Conservation (phyloP, 2,797 vertebrate species). For the Bovichtus variegatus region DNA sequence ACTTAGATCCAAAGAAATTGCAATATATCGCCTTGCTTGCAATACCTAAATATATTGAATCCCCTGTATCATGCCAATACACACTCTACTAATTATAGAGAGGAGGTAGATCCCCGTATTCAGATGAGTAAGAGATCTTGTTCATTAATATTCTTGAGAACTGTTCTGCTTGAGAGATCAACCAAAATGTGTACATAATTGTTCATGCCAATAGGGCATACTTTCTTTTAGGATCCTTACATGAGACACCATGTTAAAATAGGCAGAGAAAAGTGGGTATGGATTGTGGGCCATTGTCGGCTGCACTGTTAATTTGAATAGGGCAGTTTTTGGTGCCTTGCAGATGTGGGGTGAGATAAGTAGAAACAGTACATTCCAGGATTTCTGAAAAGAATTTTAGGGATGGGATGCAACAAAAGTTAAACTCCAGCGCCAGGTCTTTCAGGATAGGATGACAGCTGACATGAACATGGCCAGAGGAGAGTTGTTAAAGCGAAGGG, state of each 20-base stretch:
- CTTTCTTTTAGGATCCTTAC: neutral
- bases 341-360: slow-evolving; percentile 16
- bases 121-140: too few species aligned
- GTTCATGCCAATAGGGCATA: neutral
- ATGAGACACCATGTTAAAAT: neutral
- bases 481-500: slow-evolving; percentile 1
- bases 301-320: slow-evolving; percentile 3
- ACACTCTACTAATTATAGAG: too few species aligned
- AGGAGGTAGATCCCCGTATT: slow-evolving; percentile 8
- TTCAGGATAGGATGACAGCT: slow-evolving; percentile 12
- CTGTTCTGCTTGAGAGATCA: neutral
- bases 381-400: slow-evolving; percentile 22
- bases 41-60: too few species aligned
- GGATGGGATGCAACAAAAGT: slow-evolving; percentile 12
- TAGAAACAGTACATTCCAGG: slow-evolving; percentile 19
- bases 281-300: neutral
- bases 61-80: too few species aligned
- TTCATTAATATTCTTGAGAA: too few species aligned
- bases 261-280: neutral
- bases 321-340: slow-evolving; percentile 5
- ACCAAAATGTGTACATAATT: neutral
- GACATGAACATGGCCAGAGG: neutral
- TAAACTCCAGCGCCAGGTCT: neutral
- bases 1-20: too few species aligned
- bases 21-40: too few species aligned